Evolutionary conservation across 37 sponge, comb jelly and placozoan genomes (phyloP).

Genomic region (Mnemiopsis leidyi): DNA sequence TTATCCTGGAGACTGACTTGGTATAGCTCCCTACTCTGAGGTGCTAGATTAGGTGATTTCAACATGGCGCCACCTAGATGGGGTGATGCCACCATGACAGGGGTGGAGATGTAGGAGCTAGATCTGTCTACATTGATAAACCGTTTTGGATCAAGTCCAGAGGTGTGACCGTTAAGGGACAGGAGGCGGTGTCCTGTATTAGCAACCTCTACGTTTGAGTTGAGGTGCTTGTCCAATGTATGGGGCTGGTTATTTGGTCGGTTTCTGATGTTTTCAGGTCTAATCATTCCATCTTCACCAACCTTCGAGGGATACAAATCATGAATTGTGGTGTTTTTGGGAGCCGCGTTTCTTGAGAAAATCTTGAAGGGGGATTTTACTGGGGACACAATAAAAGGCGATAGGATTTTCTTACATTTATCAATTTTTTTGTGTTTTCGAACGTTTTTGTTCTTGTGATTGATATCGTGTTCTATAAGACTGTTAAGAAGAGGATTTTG

Average conservation of each 20-base stretch:
- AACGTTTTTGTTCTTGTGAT: not conserved
- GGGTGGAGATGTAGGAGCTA: not conserved
- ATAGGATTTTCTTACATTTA: not conserved
- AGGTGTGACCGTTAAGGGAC: not conserved
- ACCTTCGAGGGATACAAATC: not conserved
- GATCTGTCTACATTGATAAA: not conserved
- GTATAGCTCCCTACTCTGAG: not conserved
- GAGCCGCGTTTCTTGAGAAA: slow-evolving; percentile 4
- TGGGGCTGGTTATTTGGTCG: not conserved
- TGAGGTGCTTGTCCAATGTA: not conserved
- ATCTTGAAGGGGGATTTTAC: not conserved
- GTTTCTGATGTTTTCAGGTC: not conserved
- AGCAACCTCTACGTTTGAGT: not conserved
- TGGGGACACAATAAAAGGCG: not conserved
- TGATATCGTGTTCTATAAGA: not conserved
- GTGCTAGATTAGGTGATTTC: too few relatives aligned
- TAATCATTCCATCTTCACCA: not conserved
- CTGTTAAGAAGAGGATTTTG: not conserved
- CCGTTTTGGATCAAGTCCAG: not conserved
- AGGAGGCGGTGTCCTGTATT: not conserved
- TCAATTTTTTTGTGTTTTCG: not conserved
- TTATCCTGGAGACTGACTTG: not conserved
- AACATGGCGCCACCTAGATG: too few relatives aligned
- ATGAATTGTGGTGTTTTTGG: not conserved
- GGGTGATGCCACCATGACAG: not conserved